phyloP scores from a whole-genome alignment of 2,113 vertebrate species.

The Cebus imitator region DNA sequence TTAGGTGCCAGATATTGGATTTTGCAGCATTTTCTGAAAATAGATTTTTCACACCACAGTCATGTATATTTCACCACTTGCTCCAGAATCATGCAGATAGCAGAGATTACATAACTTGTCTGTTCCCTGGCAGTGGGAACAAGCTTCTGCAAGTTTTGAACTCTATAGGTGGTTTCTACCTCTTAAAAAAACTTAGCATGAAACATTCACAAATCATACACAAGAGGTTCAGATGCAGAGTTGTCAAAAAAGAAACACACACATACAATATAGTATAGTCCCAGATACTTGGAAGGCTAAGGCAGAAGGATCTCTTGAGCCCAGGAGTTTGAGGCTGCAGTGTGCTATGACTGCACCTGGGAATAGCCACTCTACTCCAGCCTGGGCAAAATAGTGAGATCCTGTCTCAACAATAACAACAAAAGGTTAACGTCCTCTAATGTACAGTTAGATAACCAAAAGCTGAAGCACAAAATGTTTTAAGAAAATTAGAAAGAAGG shows the following conservation, averaged over 20 bases:
- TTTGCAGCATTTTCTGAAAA: neutral
- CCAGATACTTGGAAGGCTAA: neutral
- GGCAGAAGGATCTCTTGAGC: neutral
- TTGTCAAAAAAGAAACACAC: neutral
- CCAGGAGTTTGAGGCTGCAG: neutral
- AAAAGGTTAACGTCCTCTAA: neutral
- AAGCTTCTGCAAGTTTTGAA: neutral
- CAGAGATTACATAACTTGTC: neutral
- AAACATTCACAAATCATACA: neutral
- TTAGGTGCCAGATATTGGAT: neutral
- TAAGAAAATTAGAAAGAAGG: neutral
- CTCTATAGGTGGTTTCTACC: neutral
- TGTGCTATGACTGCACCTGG: neutral
- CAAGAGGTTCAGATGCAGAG: neutral
- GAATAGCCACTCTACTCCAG: neutral
- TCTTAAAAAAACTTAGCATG: neutral
- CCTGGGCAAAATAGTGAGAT: neutral
- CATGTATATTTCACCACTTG: neutral
- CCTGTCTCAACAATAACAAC: neutral
- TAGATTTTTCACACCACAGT: no score
- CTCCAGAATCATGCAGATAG: neutral
- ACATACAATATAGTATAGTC: neutral
- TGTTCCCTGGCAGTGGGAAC: neutral
- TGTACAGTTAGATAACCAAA: neutral
- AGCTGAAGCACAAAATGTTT: neutral